Base-by-base conservation (phyloP, 2,113 vertebrate genomes). In the Chrysochloris asiatica region DNA sequence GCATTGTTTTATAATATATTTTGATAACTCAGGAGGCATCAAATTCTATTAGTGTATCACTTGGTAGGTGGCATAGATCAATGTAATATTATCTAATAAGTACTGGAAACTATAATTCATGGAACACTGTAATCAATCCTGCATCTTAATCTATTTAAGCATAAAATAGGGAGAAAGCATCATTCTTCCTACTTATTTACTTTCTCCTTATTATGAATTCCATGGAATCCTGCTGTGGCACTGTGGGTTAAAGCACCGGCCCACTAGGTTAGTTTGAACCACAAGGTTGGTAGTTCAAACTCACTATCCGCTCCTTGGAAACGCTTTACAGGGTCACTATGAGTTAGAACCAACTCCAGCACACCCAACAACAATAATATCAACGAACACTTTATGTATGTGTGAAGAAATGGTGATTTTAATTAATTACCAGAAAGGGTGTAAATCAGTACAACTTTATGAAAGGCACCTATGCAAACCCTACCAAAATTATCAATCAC, bases 101-200 rank as follows among this genome's bases (percentile, higher is more conserved):
- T 77, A 50, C 30, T 63, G 77, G 28, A 83, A 69, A 50, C 48
- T 73, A n/a, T n/a, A 89, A 61, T 81, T 93, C 6, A 56, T 36
- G 16, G 3, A 4, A 4, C 82, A 33, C 1, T 82, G 8, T 82
- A 41, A 78, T 63, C 17, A 56, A 11, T 69, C 9, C 48, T 85
- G 48, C 84, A 67, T 41, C 63, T 75, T 76, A 48, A 65, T 8
- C 54, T 22, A 38, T 61, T 80, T 45, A 72, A 17, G 80, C 0
- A 80, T 19, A 82, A 89, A 80, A 86, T 69, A 65, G 63, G 4
- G 30, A 80, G 59, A 95, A 33, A 84, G 63, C 9, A 65, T 61
- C 48, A n/a, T n/a, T n/a, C n/a, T n/a, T n/a, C n/a, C n/a, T n/a
- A n/a, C n/a, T n/a, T n/a, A n/a, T n/a, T n/a, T n/a, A n/a, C n/a